Evolutionary conservation across 2,797 vertebrate genomes (phyloP), one percentile per base, ranked within the genome.

Genomic region (Delichon dasypus): DNA sequence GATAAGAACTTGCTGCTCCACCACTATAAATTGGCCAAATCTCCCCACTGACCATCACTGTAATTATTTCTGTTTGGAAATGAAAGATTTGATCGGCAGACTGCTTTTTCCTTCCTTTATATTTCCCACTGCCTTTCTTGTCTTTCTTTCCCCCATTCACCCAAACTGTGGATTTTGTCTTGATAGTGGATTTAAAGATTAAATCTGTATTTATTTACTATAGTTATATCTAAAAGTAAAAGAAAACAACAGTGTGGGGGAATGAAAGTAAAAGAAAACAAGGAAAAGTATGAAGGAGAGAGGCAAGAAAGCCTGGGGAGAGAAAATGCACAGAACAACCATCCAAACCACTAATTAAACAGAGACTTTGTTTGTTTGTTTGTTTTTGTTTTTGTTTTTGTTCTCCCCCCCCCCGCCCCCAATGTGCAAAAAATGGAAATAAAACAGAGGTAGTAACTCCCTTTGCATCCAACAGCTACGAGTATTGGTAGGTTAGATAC

Each of bases 61-160:
- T 97, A 98, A 98, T 98, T 98, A 98, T 98, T 97, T 97, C 96
- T 97, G 84, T 95, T 97, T 96, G 90, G 92, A 97, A 97, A 97
- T 96, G 94, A 97, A 97, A 97, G 94, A 95, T 97, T 96, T 97
- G 97, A 97, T 97, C 32, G 0, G 70, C 50, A 94, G 77, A 96
- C 58, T 93, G 81, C 67, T 91, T 93, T 92, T 93, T 87, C 85
- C 93, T 96, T 96, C 91, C 89, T 81, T 86, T 93, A 74, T 87
- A 91, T 87, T 93, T 87, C 51, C 68, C 48, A 50, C 73, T 90
- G 29, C n/a, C 12, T 83, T 72, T 80, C 65, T 88, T 90, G 80
- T 85, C 94, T 96, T 48, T 93, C 87, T 95, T 97, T 95, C 60
- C 67, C 70, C 60, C 38, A 70, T 96, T 97, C 93, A 97, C 45